Evolutionary conservation across 2,888 invertebrate species (phyloP).

Genomic region (Noctua pronuba): DNA sequence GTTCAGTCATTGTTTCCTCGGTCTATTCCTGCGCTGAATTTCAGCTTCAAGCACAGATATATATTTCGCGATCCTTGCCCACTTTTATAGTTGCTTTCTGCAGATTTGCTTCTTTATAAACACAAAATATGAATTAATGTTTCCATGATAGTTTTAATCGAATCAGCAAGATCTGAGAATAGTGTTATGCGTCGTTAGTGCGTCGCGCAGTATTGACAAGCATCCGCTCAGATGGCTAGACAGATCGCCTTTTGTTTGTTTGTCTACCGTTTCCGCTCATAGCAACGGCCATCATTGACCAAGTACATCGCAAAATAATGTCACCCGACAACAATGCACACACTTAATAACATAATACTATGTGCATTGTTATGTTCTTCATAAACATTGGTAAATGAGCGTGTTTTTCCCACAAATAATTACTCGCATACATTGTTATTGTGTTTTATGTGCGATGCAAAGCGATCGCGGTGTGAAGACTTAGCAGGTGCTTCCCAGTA

Average conservation of each 20-base stretch:
- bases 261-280: conserved; percentile 78
- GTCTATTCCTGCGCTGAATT: not conserved
- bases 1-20: not conserved
- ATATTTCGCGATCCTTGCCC: not conserved
- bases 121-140: not conserved
- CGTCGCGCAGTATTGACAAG: conserved; percentile 68
- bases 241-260: conserved; percentile 81
- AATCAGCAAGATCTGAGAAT: conserved; percentile 43
- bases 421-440: conserved; percentile 38
- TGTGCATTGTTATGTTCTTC: conserved; percentile 11
- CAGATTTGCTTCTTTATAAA: not conserved
- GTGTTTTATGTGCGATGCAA: conserved; percentile 19
- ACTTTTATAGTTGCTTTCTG: not conserved
- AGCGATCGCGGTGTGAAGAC: conserved; percentile 2
- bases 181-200: conserved; percentile 47
- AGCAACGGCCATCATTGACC: conserved; percentile 38
- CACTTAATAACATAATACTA: conserved; percentile 2
- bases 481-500: not conserved
- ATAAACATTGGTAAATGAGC: conserved; percentile 25
- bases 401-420: conserved; percentile 47
- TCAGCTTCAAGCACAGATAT: not conserved
- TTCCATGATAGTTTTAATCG: not conserved
- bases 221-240: conserved; percentile 79
- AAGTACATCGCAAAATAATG: conserved; percentile 21
- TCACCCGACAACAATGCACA: conserved; percentile 8